Evolutionary conservation across 2,888 invertebrate species (phyloP), one percentile per base, ranked within the genome.

Genomic region (Drosophila emarginata): DNA sequence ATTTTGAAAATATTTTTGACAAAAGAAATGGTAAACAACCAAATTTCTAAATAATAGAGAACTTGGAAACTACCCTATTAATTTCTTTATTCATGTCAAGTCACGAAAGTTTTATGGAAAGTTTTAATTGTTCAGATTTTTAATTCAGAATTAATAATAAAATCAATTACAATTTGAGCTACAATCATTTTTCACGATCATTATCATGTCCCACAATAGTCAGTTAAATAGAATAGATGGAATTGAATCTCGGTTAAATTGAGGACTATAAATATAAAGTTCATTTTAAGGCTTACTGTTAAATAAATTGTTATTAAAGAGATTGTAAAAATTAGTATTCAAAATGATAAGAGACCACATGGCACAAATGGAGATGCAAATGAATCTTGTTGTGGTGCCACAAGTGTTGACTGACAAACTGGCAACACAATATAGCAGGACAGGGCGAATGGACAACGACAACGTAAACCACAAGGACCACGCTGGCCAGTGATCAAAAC

Each of bases 281-380:
- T 28, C 28, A 6, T 28, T 28, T 1, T 28, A 5, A 1, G 5
- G 32, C 9, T 32, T 32, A 9, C 2, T 32, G 9, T 45, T 18
- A 9, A 18, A 18, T 18, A 6, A 15, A 37, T 4, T n/a, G n/a
- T 18, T 4, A 4, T 36, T 36, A 3, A 2, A 7, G 15, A 40
- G 2, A 45, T 21, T 12, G 12, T 12, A 1, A 18, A 45, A 18
- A 45, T 45, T 45, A 21, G 45, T 45, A 45, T 45, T 45, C 45
- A 45, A 45, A 18, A 18, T 12, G 45, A 45, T 45, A 45, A 45
- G 39, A 21, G 5, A 45, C 2, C 18, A 45, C 18, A 21, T 15
- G 54, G 51, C 56, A 53, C 69, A 73, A 77, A 86, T 72, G 75
- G 76, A 80, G 74, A 86, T 83, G 83, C 84, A 83, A 86, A 83